Evolutionary conservation across 2,888 invertebrate genomes (phyloP).

Genomic region (Cheilosia impressa): DNA sequence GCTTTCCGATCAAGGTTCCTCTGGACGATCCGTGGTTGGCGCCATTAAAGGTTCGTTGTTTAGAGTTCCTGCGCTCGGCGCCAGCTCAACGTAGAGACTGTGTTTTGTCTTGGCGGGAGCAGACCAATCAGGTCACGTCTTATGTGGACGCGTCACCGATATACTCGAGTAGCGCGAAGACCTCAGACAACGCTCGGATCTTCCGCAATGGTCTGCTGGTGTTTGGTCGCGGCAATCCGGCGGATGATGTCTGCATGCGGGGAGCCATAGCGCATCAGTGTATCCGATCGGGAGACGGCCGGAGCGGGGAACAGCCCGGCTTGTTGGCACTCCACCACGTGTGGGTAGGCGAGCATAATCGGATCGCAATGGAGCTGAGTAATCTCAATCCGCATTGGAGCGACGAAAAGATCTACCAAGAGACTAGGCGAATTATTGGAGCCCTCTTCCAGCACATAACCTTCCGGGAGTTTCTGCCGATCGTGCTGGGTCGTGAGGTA

Average conservation of each 20-base stretch:
- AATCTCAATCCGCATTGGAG: conserved; percentile 93
- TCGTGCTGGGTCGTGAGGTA: conserved; percentile 90
- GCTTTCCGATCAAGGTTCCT: conserved; percentile 91
- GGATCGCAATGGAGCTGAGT: conserved; percentile 89
- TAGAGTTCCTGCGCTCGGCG: conserved; percentile 93
- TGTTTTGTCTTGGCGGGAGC: conserved; percentile 92
- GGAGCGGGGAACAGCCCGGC: conserved; percentile 92
- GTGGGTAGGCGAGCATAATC: conserved; percentile 85
- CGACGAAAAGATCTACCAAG: conserved; percentile 94
- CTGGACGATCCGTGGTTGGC: conserved; percentile 89
- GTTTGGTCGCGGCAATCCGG: conserved; percentile 88
- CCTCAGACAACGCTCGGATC: conserved; percentile 89
- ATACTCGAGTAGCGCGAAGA: conserved; percentile 90
- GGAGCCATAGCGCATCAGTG: conserved; percentile 90
- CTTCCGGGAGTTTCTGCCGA: conserved; percentile 92
- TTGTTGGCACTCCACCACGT: conserved; percentile 83
- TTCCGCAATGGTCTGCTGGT: conserved; percentile 89
- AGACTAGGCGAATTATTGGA: conserved; percentile 91
- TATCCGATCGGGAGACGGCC: conserved; percentile 90
- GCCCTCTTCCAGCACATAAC: conserved; percentile 94
- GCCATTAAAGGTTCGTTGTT: conserved; percentile 88
- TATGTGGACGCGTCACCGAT: conserved; percentile 92
- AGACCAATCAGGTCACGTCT: conserved; percentile 92
- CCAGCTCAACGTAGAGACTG: conserved; percentile 92
- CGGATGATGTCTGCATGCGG: conserved; percentile 89